A percentile compares a stretch with the other conserved stretches of the same genome.
Evolutionary conservation across 2,888 invertebrate genomes (phyloP).

Genomic region (Drosophila meridiana): DNA sequence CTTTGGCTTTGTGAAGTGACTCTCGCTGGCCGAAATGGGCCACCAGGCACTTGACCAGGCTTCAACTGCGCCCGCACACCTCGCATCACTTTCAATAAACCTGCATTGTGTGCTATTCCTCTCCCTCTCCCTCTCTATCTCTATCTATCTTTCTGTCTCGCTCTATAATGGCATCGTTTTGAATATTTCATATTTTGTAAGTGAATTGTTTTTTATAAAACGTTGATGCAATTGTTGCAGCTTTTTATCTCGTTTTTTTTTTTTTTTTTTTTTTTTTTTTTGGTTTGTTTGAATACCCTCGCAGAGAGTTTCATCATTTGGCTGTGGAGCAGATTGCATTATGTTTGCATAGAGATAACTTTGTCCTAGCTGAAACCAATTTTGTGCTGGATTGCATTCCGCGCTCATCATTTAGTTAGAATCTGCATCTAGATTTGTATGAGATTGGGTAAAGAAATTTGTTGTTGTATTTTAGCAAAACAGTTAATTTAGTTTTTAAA

Average conservation of each 20-base stretch:
- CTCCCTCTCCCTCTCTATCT: neutral
- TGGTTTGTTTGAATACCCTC: neutral
- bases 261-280: neutral
- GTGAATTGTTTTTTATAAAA: conserved; percentile 15
- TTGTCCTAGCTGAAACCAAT: neutral
- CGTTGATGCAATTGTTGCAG: neutral
- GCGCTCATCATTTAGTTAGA: neutral
- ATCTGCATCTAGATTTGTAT: neutral
- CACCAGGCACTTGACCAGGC: conserved; percentile 40
- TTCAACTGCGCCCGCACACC: conserved; percentile 2
- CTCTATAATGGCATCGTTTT: conserved; percentile 2
- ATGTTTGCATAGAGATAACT: neutral
- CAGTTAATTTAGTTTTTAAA: too few relatives aligned
- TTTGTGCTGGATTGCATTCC: neutral
- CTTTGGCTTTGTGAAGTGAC: conserved; percentile 18
- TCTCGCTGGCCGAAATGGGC: conserved; percentile 25
- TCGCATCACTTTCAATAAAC: conserved; percentile 18
- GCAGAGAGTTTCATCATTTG: neutral
- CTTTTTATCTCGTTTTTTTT: neutral
- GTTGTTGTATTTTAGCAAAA: too few relatives aligned
- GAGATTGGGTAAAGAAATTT: neutral
- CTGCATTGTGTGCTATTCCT: conserved; percentile 2
- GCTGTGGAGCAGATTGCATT: neutral
- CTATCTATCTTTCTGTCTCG: neutral
- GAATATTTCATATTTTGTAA: conserved; percentile 14